Percentiles rank a stretch among this genome's conserved stretches.
phyloP scores from a whole-genome alignment of 2,113 vertebrate genomes.

The Cephalopterus ornatus region DNA sequence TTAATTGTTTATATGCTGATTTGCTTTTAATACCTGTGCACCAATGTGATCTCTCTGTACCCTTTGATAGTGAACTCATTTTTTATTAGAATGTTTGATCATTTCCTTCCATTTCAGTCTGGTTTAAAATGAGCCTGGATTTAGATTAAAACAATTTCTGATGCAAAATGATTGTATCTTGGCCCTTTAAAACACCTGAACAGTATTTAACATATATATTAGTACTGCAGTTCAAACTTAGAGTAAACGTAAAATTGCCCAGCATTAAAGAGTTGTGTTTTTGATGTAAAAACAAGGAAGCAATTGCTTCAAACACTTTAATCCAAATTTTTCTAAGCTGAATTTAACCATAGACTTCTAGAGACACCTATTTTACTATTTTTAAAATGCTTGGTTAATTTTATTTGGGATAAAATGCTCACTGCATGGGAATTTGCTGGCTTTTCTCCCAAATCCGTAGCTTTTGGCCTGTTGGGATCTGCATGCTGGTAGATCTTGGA shows the following conservation, averaged over 20 bases:
- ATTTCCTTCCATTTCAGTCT: neutral
- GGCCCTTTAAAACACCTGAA: neutral
- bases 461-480: neutral
- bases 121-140: neutral
- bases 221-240: neutral
- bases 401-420: neutral
- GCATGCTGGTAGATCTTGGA: conserved; percentile 4
- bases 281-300: neutral
- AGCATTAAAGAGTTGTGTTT: neutral
- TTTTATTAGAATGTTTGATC: neutral
- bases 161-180: neutral
- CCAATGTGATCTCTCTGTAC: neutral
- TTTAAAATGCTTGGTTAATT: neutral
- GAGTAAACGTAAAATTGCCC: neutral
- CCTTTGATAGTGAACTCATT: neutral
- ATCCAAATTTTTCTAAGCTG: neutral
- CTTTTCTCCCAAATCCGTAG: neutral
- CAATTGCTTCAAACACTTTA: conserved; percentile 36
- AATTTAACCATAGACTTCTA: neutral
- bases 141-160: neutral
- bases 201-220: neutral
- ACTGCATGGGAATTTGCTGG: neutral
- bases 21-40: neutral
- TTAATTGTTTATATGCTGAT: neutral
- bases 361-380: neutral